Conservation (phyloP, 2,113 vertebrate species). For the Excalfactoria chinensis region DNA sequence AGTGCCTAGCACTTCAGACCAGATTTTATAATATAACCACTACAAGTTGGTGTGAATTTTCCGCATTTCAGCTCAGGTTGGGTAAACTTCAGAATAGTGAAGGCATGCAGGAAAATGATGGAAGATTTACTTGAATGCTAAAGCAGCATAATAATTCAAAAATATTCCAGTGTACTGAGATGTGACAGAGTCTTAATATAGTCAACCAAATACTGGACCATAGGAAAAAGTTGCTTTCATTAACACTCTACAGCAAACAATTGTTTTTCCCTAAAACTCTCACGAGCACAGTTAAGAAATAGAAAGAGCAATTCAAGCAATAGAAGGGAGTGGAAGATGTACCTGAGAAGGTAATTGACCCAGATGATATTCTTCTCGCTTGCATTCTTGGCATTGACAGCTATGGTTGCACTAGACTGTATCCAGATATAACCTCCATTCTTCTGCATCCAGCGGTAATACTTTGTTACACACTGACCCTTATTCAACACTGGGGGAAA, state of each 20-base stretch:
- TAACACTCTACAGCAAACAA: background rate
- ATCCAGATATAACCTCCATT: slow-evolving; percentile 98
- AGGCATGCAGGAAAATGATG: background rate
- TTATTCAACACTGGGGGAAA: slow-evolving; percentile 92
- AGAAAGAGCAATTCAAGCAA: slow-evolving; percentile 32
- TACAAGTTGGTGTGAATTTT: background rate
- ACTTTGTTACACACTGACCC: slow-evolving; percentile 98
- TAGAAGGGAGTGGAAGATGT: slow-evolving; percentile 60
- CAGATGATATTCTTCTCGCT: slow-evolving; percentile 98
- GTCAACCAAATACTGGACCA: background rate
- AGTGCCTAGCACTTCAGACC: background rate
- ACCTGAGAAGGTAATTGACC: slow-evolving; percentile 99
- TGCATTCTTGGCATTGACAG: slow-evolving; percentile 96
- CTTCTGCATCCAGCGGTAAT: slow-evolving; percentile 99
- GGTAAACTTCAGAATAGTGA: background rate
- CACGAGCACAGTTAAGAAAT: background rate
- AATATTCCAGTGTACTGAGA: background rate
- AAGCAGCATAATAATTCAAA: background rate
- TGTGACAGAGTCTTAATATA: background rate
- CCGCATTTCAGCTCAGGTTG: background rate
- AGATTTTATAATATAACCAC: background rate
- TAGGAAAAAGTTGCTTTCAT: background rate
- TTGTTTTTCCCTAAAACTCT: background rate
- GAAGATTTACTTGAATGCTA: background rate
- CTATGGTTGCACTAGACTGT: slow-evolving; percentile 97